Evolutionary conservation across 2,113 vertebrate genomes (phyloP), one percentile per base, ranked within the genome.

Genomic region (Nettapus auritus): DNA sequence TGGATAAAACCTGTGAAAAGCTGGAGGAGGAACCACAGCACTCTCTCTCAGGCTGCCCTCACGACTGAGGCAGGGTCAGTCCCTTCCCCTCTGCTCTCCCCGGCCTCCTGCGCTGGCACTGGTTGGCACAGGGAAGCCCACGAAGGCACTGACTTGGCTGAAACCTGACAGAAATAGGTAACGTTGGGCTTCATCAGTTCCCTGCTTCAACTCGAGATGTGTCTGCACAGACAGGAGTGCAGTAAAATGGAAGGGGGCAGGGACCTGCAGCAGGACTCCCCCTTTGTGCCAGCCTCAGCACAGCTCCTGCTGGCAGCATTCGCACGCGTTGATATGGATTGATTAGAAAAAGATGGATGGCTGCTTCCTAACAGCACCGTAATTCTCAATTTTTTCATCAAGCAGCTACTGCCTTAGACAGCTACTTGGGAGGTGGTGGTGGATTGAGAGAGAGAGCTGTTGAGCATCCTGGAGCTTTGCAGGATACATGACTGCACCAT

Each of bases 381-480:
- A 76, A 87, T 28, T 82, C 93, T 88, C 48, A 56, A 75, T 77
- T 93, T 94, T 93, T 91, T 29, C 34, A 73, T 82, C 59, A 68
- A 85, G 74, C 52, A 87, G 48, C 38, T 71, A 57, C 80, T 90
- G 40, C 78, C 74, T 59, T n/a, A 81, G 77, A 33, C 50, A 46
- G 73, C 44, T 59, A 50, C 59, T 89, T 40, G 34, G 52, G 55
- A 60, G 75, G 60, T 16, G n/a, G 82, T 50, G 67, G 59, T 3
- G 9, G 75, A 73, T 70, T 82, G 48, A 78, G 36, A 80, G 11
- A 36, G 71, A 63, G 44, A 53, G 69, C 86, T 19, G 19, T 71
- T 87, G 75, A 60, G 78, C 28, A 62, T 64, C 53, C 63, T n/a
- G 38, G 31, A 84, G 38, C 56, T 77, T 50, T 13, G 23, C 25